These are phyloP conservation scores for Lynx canadensis DNA, from an alignment of 2,113 vertebrate species.

Conservation along the genomic window DNA sequence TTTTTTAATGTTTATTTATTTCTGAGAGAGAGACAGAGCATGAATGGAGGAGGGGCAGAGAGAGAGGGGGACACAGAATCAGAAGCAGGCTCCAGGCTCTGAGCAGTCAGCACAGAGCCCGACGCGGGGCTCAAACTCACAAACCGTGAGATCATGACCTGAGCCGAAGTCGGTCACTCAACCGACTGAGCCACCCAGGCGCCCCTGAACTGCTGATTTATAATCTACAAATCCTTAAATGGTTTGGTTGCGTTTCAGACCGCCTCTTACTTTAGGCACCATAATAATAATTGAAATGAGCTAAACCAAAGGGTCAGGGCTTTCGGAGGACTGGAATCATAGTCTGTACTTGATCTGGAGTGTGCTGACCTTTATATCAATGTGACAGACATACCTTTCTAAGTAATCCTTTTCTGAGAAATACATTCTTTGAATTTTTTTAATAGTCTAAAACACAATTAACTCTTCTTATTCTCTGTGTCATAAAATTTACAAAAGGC, in stretches of 20 bases:
- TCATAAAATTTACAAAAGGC: background rate
- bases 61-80: too few species aligned
- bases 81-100: too few species aligned
- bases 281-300: background rate
- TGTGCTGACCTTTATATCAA: background rate
- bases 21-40: too few species aligned
- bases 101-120: too few species aligned
- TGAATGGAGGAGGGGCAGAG: too few species aligned
- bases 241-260: background rate
- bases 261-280: background rate
- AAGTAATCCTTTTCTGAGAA: background rate
- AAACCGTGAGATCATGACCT: too few species aligned
- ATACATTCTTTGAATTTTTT: background rate
- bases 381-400: background rate
- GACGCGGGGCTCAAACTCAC: too few species aligned
- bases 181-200: too few species aligned
- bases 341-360: background rate
- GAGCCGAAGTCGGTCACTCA: too few species aligned
- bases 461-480: background rate
- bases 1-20: too few species aligned
- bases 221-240: background rate
- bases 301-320: background rate
- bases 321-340: background rate
- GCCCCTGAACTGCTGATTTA: background rate
- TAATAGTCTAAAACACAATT: background rate